These are phyloP conservation scores for Lates japonicus DNA, from an alignment of 2,797 vertebrate species.

Conservation along the genomic window DNA sequence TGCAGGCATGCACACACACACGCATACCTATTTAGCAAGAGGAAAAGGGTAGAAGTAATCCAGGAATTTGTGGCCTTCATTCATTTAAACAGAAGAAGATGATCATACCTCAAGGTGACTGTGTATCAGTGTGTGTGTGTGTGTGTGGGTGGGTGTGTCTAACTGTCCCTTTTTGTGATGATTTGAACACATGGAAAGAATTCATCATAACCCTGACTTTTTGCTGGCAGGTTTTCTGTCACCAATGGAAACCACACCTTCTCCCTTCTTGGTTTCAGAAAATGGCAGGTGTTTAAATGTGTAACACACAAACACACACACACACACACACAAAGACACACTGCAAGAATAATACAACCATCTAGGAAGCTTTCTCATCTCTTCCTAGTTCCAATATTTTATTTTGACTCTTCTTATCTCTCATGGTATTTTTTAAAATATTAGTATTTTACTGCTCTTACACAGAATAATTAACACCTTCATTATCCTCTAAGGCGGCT, in stretches of 20 bases:
- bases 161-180: conserved; percentile 6
- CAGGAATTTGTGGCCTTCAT: conserved; percentile 25
- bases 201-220: conserved; percentile 15
- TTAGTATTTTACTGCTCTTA: too few relatives aligned
- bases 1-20: conserved; percentile 3
- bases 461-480: background rate
- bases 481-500: background rate
- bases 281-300: conserved; percentile 40
- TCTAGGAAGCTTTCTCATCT: background rate
- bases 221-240: conserved; percentile 38
- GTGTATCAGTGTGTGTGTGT: background rate
- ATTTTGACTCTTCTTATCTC: background rate
- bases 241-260: conserved; percentile 19
- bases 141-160: background rate
- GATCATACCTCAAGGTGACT: conserved; percentile 1
- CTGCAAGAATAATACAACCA: background rate
- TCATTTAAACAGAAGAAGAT: background rate
- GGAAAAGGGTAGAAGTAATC: background rate
- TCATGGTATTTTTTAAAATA: background rate
- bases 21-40: background rate
- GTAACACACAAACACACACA: conserved; percentile 5
- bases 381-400: background rate
- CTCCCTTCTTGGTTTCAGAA: conserved; percentile 5
- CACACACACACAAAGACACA: background rate
- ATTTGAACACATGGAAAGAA: conserved; percentile 41